Conservation (phyloP, 2,797 vertebrate species). For the Argentina silus region DNA sequence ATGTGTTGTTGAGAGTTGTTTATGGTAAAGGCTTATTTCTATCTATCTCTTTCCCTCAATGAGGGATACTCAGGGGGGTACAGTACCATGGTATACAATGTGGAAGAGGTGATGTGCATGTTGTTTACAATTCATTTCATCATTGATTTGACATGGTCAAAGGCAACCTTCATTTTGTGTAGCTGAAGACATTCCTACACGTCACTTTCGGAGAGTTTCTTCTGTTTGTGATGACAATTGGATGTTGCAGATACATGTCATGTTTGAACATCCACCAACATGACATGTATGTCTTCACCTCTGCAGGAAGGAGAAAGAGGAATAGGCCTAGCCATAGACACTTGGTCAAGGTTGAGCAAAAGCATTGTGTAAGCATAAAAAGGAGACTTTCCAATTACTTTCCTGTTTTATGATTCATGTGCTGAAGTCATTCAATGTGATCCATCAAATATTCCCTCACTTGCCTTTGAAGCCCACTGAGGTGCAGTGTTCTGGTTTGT, state of each 20-base stretch:
- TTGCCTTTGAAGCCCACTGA: constrained; percentile 58
- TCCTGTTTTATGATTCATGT: constrained; percentile 38
- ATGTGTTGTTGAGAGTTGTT: neutral
- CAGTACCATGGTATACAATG: neutral
- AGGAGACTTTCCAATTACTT: constrained; percentile 37
- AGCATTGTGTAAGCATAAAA: neutral
- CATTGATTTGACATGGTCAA: constrained; percentile 53
- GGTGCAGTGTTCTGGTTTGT: constrained; percentile 55
- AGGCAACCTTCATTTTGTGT: constrained; percentile 60
- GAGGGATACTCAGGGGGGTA: neutral
- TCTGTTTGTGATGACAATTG: constrained; percentile 6
- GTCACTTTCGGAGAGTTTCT: constrained; percentile 22
- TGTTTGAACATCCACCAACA: too few relatives aligned
- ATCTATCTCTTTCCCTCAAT: neutral
- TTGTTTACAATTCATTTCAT: constrained; percentile 10
- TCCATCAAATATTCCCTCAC: constrained; percentile 46
- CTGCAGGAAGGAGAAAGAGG: too few relatives aligned
- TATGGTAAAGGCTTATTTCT: neutral
- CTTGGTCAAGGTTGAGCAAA: neutral
- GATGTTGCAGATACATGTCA: neutral
- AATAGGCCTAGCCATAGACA: neutral
- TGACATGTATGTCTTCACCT: too few relatives aligned
- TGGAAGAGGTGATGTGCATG: neutral
- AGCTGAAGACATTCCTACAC: constrained; percentile 57
- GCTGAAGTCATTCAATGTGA: constrained; percentile 47